Conservation (phyloP, 1,140 invertebrate genomes). For the Bombyx mori region ASM3026992v2 NC_085112.1:7648001-7648500, state of each 20-base stretch:
- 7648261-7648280: conserved; percentile 23
- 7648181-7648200: too few species aligned
- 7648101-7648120: too few species aligned
- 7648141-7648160: too few species aligned
- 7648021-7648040: conserved; percentile 15
- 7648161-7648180: too few species aligned
- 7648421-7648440: conserved; percentile 33
- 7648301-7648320: conserved; percentile 19
- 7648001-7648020: conserved; percentile 16
- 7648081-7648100: too few species aligned
- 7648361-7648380: conserved; percentile 28
- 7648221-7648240: conserved; percentile 24
- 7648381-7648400: conserved; percentile 27
- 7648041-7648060: conserved; percentile 1
- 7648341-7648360: conserved; percentile 20
- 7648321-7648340: conserved; percentile 20
- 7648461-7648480: conserved; percentile 50
- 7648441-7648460: conserved; percentile 54
- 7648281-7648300: conserved; percentile 21
- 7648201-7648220: background rate
- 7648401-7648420: conserved; percentile 46
- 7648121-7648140: too few species aligned
- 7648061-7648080: too few species aligned
- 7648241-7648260: conserved; percentile 23
- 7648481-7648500: conserved; percentile 50